Evolutionary conservation across 2,113 vertebrate species (phyloP).

Genomic region (Rafetus swinhoei): DNA sequence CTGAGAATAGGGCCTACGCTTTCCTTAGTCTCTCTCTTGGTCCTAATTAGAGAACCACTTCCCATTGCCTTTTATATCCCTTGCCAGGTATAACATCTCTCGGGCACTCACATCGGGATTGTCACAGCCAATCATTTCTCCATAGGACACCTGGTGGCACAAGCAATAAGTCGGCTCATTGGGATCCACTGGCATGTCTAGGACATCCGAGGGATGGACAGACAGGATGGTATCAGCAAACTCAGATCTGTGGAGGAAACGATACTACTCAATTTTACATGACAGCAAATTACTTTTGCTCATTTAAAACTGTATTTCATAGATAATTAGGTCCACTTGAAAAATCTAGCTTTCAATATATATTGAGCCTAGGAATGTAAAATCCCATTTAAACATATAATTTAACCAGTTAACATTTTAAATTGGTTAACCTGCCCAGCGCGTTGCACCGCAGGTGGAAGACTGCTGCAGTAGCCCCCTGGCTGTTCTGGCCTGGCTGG

Average conservation of each 20-base stretch:
- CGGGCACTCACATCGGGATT: conserved; percentile 90
- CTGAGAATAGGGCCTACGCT: neutral
- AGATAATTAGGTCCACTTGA: neutral
- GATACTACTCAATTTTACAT: neutral
- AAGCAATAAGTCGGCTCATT: conserved; percentile 98
- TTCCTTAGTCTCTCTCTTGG: neutral
- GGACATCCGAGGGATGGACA: conserved; percentile 94
- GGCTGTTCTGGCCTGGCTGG: too few relatives aligned
- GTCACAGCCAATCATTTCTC: conserved; percentile 99
- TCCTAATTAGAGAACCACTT: neutral
- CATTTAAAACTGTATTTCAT: neutral
- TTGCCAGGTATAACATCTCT: accelerated
- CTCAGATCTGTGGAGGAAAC: conserved; percentile 80
- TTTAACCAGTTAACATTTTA: too few relatives aligned
- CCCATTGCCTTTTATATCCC: neutral
- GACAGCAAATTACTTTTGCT: neutral
- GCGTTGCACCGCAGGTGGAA: too few relatives aligned
- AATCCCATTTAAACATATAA: too few relatives aligned
- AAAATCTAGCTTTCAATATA: neutral
- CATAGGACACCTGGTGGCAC: conserved; percentile 98
- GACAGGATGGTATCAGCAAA: conserved; percentile 89
- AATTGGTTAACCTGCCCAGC: too few relatives aligned
- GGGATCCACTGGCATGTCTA: conserved; percentile 99
- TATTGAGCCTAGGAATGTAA: neutral
- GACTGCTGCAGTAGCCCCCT: too few relatives aligned